These are phyloP conservation scores for Eulithis prunata DNA, from an alignment of 2,888 invertebrate species.

Conservation along the genomic window DNA sequence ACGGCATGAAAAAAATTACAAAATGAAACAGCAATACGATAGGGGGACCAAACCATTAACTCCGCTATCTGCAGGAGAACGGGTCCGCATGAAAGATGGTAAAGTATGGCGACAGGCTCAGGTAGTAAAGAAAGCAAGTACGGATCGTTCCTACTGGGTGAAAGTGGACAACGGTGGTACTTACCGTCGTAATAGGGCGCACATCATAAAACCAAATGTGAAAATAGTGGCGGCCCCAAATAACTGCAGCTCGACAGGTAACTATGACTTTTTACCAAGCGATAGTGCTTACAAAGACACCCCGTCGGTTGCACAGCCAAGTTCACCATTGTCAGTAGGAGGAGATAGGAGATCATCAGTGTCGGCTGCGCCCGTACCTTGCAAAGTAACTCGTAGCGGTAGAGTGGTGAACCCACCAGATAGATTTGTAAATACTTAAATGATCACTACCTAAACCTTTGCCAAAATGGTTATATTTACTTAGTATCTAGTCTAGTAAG, in stretches of 20 bases:
- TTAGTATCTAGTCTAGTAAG: too few relatives aligned
- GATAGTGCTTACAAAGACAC: background rate
- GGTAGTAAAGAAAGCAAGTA: conserved; percentile 1
- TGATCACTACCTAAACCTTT: background rate
- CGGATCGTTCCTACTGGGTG: conserved; percentile 14
- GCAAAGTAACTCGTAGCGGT: conserved; percentile 4
- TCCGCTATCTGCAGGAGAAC: background rate
- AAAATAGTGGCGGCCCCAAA: background rate
- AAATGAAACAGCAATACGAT: background rate
- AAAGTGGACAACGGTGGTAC: conserved; percentile 18
- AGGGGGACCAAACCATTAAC: background rate
- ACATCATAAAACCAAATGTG: conserved; percentile 2
- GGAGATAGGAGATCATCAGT: background rate
- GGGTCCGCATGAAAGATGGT: conserved; percentile 1
- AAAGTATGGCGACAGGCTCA: background rate
- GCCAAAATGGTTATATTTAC: too few relatives aligned
- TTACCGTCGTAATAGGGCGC: conserved; percentile 13
- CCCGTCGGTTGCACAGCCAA: background rate
- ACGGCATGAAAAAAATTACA: background rate
- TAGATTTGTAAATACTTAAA: background rate
- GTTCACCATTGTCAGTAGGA: background rate
- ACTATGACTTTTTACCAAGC: background rate
- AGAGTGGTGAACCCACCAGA: conserved; percentile 3
- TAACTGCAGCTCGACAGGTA: background rate
- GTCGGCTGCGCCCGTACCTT: conserved; percentile 4